A percentile compares a stretch with the other conserved stretches of the same genome.
phyloP scores from a whole-genome alignment of 2,113 vertebrate genomes.

The Dolichotis patagonum region DNA sequence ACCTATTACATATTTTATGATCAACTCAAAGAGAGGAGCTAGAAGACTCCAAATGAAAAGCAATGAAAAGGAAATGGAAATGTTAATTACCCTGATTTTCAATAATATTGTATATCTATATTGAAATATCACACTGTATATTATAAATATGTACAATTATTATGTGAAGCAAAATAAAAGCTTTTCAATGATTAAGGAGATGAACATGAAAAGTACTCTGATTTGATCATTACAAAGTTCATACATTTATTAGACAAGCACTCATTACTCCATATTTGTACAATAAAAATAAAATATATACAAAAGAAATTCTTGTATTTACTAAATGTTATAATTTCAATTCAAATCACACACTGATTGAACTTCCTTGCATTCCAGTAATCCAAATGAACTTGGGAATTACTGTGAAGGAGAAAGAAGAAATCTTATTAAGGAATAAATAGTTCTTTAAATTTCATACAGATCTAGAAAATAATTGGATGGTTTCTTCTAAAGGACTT shows the following conservation, averaged over 20 bases:
- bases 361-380: background rate
- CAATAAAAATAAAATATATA: background rate
- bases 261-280: background rate
- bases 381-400: background rate
- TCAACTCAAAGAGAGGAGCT: background rate
- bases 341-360: background rate
- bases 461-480: slow-evolving; percentile 4
- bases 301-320: background rate
- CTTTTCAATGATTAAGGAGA: background rate
- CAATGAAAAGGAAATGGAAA: background rate
- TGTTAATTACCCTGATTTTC: background rate
- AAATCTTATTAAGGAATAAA: background rate
- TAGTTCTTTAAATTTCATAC: background rate
- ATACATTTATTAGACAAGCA: background rate
- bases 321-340: background rate
- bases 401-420: background rate
- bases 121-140: background rate
- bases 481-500: background rate
- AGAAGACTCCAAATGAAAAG: background rate
- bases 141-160: background rate
- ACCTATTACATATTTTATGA: background rate
- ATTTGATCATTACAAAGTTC: background rate
- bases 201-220: background rate
- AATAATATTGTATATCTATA: background rate
- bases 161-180: background rate